phyloP scores from a whole-genome alignment of 2,888 invertebrate species.

The Platycnemis pennipes region DNA sequence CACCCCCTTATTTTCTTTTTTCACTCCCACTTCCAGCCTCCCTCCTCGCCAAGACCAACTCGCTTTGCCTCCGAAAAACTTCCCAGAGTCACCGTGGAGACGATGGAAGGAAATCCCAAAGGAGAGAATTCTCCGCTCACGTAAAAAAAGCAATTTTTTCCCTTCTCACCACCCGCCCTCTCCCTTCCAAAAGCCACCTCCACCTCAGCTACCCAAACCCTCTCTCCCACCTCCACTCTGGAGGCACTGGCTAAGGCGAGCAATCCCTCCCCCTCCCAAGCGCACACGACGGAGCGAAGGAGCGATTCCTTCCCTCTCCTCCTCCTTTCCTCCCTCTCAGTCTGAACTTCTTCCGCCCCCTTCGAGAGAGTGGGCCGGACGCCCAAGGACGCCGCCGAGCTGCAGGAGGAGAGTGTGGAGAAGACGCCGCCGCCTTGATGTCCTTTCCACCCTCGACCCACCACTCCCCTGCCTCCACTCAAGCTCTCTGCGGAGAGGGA shows the following conservation, averaged over 20 bases:
- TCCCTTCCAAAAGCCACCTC: background rate
- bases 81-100: slow-evolving; percentile 1
- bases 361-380: background rate
- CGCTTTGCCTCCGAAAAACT: slow-evolving; percentile 8
- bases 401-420: background rate
- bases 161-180: background rate
- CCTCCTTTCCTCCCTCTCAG: background rate
- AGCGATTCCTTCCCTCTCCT: background rate
- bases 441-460: background rate
- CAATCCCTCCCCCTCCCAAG: background rate
- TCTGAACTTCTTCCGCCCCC: background rate
- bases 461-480: background rate
- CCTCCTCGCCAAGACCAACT: background rate
- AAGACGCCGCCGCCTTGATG: no score
- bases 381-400: background rate
- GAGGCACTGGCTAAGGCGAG: no score
- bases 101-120: background rate
- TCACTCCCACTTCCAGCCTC: background rate
- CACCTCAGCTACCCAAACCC: background rate
- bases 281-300: background rate
- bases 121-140: background rate
- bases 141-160: background rate
- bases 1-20: background rate
- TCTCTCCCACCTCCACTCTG: background rate
- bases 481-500: background rate